Percentiles rank a stretch among this genome's conserved stretches.
Conservation (phyloP, 2,797 vertebrate species). For the Galaxias olidus region DNA sequence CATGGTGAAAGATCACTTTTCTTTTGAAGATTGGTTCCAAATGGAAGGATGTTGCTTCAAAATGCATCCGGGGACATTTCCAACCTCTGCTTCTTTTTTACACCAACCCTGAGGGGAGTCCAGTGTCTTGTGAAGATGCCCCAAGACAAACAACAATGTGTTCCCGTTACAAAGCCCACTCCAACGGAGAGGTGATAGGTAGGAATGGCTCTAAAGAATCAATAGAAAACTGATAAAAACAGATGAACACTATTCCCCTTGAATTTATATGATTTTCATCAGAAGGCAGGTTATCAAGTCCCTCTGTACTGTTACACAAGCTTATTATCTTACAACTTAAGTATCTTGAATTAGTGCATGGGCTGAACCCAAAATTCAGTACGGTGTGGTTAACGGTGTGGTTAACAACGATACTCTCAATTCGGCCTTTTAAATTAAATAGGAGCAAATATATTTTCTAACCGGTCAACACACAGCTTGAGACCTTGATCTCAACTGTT, state of each 20-base stretch:
- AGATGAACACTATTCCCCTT: neutral
- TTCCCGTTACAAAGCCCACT: conserved; percentile 83
- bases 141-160: conserved; percentile 89
- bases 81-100: conserved; percentile 96
- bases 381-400: too few relatives aligned
- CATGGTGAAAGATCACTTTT: neutral
- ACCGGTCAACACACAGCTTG: too few relatives aligned
- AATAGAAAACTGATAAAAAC: neutral
- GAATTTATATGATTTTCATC: too few relatives aligned
- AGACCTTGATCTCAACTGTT: too few relatives aligned
- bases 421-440: too few relatives aligned
- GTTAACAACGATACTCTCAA: too few relatives aligned
- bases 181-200: conserved; percentile 82
- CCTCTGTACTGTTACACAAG: too few relatives aligned
- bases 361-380: too few relatives aligned
- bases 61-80: conserved; percentile 94
- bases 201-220: conserved; percentile 34
- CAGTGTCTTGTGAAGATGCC: conserved; percentile 92
- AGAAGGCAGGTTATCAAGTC: too few relatives aligned
- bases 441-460: too few relatives aligned
- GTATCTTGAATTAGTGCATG: too few relatives aligned
- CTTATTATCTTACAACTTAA: too few relatives aligned
- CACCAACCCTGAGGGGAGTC: conserved; percentile 90
- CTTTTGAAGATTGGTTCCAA: conserved; percentile 87
- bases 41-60: conserved; percentile 97